phyloP scores from a whole-genome alignment of 2,113 vertebrate genomes.

The Menidia beryllina region DNA sequence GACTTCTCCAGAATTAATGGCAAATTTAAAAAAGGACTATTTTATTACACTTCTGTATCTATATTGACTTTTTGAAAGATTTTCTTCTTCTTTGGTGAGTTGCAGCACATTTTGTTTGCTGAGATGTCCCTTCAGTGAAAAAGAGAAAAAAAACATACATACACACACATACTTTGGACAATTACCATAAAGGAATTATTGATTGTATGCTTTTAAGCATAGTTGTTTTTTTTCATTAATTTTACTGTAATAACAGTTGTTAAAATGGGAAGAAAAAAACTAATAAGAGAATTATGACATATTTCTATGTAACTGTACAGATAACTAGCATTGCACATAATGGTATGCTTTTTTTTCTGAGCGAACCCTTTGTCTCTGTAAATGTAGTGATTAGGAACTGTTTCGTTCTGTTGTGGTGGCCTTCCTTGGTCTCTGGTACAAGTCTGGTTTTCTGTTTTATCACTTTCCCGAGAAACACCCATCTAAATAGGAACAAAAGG shows the following conservation, averaged over 20 bases:
- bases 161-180: constrained; percentile 74
- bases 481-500: constrained; percentile 56
- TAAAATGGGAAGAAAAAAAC: constrained; percentile 84
- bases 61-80: constrained; percentile 85
- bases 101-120: constrained; percentile 83
- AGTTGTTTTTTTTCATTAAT: constrained; percentile 80
- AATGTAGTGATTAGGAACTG: constrained; percentile 90
- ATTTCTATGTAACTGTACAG: constrained; percentile 99
- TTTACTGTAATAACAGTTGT: constrained; percentile 94
- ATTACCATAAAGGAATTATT: constrained; percentile 85
- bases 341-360: constrained; percentile 91
- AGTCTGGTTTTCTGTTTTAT: constrained; percentile 78
- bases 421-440: constrained; percentile 89
- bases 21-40: constrained; percentile 79
- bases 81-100: constrained; percentile 84
- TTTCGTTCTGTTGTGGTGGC: constrained; percentile 92
- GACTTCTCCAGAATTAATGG: constrained; percentile 65
- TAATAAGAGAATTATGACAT: constrained; percentile 93
- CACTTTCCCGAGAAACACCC: constrained; percentile 52
- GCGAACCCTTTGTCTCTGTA: constrained; percentile 93
- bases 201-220: constrained; percentile 89
- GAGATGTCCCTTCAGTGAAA: constrained; percentile 78
- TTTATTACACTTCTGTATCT: constrained; percentile 89
- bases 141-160: constrained; percentile 60
- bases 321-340: constrained; percentile 97